A percentile compares a stretch with the other conserved stretches of the same genome.
Evolutionary conservation across 2,888 invertebrate species (phyloP).

Genomic region (Dryobota labecula): DNA sequence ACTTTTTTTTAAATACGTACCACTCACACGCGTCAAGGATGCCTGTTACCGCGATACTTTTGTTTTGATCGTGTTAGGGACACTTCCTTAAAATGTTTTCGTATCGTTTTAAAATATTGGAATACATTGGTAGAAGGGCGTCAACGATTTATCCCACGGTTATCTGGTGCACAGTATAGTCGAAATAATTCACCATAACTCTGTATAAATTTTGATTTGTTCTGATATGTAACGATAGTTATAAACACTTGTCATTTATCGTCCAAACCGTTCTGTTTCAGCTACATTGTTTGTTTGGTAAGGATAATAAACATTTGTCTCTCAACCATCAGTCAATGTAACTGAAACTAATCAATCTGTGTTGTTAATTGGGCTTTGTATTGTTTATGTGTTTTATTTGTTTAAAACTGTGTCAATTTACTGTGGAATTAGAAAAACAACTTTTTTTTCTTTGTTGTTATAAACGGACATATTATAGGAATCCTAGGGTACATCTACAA

Average conservation of each 20-base stretch:
- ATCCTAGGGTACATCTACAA: not conserved
- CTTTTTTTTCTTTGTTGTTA: not conserved
- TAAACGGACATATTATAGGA: not conserved
- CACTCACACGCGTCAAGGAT: too few species aligned
- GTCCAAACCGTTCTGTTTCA: conserved; percentile 14
- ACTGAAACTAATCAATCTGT: conserved; percentile 24
- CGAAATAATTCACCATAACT: not conserved
- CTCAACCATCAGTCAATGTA: conserved; percentile 21
- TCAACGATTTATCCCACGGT: too few species aligned
- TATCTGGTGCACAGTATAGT: too few species aligned
- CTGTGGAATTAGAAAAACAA: not conserved
- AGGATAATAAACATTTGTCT: conserved; percentile 32
- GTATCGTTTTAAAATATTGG: too few species aligned
- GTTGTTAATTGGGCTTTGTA: not conserved
- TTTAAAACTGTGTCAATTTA: not conserved
- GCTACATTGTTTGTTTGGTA: conserved; percentile 16
- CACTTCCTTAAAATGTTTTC: too few species aligned
- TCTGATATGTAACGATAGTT: conserved; percentile 2
- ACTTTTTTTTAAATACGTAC: too few species aligned
- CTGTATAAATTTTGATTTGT: not conserved
- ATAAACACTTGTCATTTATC: conserved; percentile 14
- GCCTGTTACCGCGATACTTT: too few species aligned
- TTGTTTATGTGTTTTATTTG: conserved; percentile 1
- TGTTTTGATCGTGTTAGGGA: too few species aligned
- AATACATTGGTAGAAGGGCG: too few species aligned